These are phyloP conservation scores for Dasypus novemcinctus DNA, from an alignment of 2,113 vertebrate genomes.

Conservation along the genomic window DNA sequence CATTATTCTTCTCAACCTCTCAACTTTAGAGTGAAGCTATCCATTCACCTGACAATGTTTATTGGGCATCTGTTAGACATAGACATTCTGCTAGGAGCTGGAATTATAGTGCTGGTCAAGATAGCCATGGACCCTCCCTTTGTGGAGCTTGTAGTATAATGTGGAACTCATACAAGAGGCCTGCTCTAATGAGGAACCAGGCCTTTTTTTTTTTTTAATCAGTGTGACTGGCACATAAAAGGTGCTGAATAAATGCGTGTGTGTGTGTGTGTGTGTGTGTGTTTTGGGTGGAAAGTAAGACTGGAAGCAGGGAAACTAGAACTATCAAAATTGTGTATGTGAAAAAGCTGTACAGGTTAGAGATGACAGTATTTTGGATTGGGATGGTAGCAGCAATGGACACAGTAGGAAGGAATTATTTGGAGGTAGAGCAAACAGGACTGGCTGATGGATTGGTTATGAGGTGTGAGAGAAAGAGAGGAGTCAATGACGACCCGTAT, in stretches of 20 bases:
- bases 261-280: not conserved
- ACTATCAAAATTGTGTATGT: not conserved
- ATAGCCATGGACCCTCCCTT: not conserved
- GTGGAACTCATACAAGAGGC: not conserved
- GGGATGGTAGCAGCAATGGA: not conserved
- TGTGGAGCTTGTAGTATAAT: not conserved
- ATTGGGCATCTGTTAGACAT: not conserved
- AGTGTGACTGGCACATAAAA: not conserved
- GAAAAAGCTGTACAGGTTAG: not conserved
- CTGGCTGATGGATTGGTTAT: not conserved
- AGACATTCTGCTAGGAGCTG: not conserved
- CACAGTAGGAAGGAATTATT: not conserved
- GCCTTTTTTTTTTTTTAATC: slow-evolving; percentile 29
- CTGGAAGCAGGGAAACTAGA: not conserved
- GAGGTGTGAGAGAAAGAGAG: not conserved
- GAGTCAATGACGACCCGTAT: not conserved
- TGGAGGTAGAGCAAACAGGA: not conserved
- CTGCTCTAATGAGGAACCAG: not conserved
- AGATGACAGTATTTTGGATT: not conserved
- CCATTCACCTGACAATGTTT: not conserved
- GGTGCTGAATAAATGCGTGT: not conserved
- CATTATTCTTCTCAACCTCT: not conserved
- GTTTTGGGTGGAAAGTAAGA: not conserved
- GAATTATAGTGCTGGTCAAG: not conserved
- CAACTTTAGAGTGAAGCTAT: not conserved